Conservation (phyloP, 2,113 vertebrate species). For the Phylloscopus trochilus region DNA sequence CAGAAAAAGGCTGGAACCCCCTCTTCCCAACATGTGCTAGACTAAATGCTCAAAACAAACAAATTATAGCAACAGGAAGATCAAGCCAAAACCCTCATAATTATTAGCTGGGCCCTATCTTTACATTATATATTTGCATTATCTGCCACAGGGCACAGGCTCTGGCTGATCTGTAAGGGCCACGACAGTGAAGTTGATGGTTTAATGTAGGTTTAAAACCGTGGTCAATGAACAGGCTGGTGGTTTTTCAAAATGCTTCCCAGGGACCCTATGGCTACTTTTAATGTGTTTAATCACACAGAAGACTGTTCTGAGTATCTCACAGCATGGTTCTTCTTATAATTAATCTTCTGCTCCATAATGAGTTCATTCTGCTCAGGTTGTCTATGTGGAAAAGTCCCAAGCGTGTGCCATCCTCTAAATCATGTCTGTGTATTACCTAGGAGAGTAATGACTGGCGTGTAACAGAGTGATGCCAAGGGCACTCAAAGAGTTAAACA, state of each 20-base stretch:
- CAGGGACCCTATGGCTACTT: neutral
- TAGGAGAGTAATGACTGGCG: neutral
- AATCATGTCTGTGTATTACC: neutral
- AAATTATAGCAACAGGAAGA: neutral
- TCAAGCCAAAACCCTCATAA: rapidly evolving
- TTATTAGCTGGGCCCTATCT: neutral
- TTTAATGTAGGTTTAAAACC: neutral
- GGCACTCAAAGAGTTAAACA: neutral
- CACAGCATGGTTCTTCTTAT: neutral
- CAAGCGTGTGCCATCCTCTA: neutral
- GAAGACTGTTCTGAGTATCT: neutral
- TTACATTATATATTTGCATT: neutral
- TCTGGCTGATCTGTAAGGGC: neutral
- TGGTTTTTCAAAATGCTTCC: neutral
- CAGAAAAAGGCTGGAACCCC: neutral
- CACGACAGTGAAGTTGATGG: neutral
- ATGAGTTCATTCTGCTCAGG: neutral
- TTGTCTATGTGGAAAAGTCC: neutral
- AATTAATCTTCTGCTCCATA: neutral
- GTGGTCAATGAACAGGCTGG: neutral
- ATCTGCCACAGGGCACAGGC: neutral
- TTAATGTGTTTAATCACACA: neutral
- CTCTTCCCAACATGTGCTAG: neutral
- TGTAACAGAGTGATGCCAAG: neutral
- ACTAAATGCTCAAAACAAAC: neutral